phyloP scores from a whole-genome alignment of 1,140 invertebrate genomes.

The Idris sp. region DNA sequence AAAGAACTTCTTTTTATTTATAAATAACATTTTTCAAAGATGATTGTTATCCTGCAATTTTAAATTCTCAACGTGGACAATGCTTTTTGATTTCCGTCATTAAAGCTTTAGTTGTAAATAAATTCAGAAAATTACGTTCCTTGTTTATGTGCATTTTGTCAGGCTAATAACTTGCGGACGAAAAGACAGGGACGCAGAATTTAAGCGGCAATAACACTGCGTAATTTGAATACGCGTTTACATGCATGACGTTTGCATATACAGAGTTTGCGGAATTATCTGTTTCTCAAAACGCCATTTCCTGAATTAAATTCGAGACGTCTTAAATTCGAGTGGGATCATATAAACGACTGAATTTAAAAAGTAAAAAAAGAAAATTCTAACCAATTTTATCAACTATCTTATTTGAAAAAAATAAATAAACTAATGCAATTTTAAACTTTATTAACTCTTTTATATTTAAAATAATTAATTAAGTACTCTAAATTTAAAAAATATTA shows the following conservation, averaged over 20 bases:
- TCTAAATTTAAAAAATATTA: too few relatives aligned
- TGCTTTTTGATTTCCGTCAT: conserved; percentile 31
- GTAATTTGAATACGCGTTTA: conserved; percentile 53
- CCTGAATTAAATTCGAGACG: conserved; percentile 37
- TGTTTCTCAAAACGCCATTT: conserved; percentile 33
- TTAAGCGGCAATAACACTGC: conserved; percentile 46
- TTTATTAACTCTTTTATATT: too few relatives aligned
- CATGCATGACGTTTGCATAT: conserved; percentile 42
- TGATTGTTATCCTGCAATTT: too few relatives aligned
- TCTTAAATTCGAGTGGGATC: conserved; percentile 22
- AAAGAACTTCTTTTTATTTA: too few relatives aligned
- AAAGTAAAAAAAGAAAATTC: too few relatives aligned
- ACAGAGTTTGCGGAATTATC: conserved; percentile 46
- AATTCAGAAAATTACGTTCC: conserved; percentile 23
- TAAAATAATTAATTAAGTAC: too few relatives aligned
- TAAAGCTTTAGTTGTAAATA: conserved; percentile 36
- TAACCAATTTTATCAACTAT: too few relatives aligned
- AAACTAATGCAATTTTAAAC: too few relatives aligned
- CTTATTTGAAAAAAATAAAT: too few relatives aligned
- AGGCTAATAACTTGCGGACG: conserved; percentile 40
- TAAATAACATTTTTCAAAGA: too few relatives aligned
- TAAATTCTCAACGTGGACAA: conserved; percentile 5
- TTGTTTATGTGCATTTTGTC: conserved; percentile 48
- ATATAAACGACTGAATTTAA: too few relatives aligned
- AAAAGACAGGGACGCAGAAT: conserved; percentile 47